Conservation (phyloP, 64 coral and sea anemone species). For the Exaiptasia diaphana region DNA sequence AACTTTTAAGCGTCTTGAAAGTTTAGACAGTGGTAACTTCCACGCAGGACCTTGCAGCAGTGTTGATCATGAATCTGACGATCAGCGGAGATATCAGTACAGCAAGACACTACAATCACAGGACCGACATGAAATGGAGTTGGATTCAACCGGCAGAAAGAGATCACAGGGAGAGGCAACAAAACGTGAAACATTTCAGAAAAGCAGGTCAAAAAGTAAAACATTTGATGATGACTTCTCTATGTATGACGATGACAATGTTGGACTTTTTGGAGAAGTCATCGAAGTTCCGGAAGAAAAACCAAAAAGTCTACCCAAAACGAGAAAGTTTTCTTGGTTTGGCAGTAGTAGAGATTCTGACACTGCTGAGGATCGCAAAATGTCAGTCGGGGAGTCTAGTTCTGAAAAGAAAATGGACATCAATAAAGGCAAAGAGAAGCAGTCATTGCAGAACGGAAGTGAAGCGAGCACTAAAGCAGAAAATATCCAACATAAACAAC, state of each 20-base stretch:
- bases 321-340: background rate
- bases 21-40: background rate
- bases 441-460: background rate
- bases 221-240: slow-evolving; percentile 9
- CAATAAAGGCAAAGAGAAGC: background rate
- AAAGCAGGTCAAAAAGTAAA: background rate
- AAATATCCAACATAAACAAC: background rate
- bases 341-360: slow-evolving; percentile 2
- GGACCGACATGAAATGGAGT: background rate
- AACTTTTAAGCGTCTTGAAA: slow-evolving; percentile 3
- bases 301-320: background rate
- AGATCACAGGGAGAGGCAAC: background rate
- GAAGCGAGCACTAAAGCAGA: background rate
- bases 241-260: slow-evolving; percentile 1
- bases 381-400: background rate
- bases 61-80: background rate
- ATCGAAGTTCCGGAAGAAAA: background rate
- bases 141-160: background rate
- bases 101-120: background rate
- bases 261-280: background rate
- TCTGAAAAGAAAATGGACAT: background rate
- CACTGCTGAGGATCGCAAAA: background rate
- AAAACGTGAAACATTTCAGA: background rate
- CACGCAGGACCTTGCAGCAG: background rate
- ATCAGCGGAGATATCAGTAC: background rate